Base-by-base conservation (phyloP, 2,888 invertebrate genomes). In the Dorcus hopei region DNA sequence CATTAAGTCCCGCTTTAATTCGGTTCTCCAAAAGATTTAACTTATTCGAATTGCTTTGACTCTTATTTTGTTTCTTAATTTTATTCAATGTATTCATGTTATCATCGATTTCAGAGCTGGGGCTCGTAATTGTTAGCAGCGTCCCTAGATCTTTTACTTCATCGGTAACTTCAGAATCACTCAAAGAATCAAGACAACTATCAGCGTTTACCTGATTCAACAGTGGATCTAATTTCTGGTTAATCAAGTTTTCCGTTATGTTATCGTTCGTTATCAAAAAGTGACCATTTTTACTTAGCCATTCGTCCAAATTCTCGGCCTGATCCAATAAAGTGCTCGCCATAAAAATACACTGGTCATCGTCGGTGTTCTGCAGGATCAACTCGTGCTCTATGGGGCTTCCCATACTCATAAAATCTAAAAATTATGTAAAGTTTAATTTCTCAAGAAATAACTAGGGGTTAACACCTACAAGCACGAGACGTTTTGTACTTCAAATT, bases 231-330 rank as follows among this genome's bases (percentile, higher is more conserved):
- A 64, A 53, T 47, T 66, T 62, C 14, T 57, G 55, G 38, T 58
- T 50, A 14, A 61, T 60, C 38, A 65, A 41, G 41, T 52, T 62
- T 19, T 60, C 59, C 11, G 55, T 55, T 26, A 53, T 52, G 14
- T 45, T 41, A 6, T 59, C 60, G 11, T 53, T 60, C 38, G 56
- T 57, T 49, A 58, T 55, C 8, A 65, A 43, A 42, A 57, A 57
- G 41, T 62, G 42, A 16, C 68, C 68, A 52, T 65, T 66, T 56
- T 66, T 65, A 19, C 65, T 65, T 6, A 70, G 57, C 70, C 68
- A 70, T 23, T 64, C 68, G 45, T 67, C 66, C 50, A 70, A 65
- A 55, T 69, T 68, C 52, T 65, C 68, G 5, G 62, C 61, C 48
- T 67, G 64, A 48, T 67, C 67, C 9, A 68, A 57, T 48, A 65